Conservation (phyloP, 2,888 invertebrate genomes). For the Drosophila kanekoi region DNA sequence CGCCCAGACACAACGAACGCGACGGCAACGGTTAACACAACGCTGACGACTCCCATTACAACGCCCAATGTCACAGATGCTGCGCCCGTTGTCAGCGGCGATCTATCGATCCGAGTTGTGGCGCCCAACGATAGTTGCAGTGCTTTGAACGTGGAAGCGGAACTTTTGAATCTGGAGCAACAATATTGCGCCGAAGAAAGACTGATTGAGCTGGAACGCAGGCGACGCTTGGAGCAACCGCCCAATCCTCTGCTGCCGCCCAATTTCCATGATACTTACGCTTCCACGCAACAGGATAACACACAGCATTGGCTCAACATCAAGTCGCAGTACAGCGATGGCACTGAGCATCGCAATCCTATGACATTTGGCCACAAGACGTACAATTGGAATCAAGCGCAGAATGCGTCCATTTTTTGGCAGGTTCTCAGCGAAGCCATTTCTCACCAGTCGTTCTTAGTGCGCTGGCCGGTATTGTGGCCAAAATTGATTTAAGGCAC, state of each 20-base stretch:
- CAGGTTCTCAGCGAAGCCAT: conserved; percentile 72
- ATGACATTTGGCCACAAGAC: conserved; percentile 22
- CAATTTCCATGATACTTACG: conserved; percentile 34
- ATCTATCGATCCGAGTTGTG: conserved; percentile 1
- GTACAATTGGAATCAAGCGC: conserved; percentile 34
- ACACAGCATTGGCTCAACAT: conserved; percentile 77
- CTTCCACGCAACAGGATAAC: conserved; percentile 37
- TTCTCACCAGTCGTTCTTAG: conserved; percentile 67
- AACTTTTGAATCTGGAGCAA: conserved; percentile 78
- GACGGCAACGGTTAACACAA: conserved; percentile 26
- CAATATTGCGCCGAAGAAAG: conserved; percentile 78
- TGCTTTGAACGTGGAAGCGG: conserved; percentile 80
- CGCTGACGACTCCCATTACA: conserved; percentile 27
- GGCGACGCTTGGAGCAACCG: conserved; percentile 48
- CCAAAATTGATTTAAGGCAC: conserved; percentile 53
- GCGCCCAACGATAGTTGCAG: conserved; percentile 54
- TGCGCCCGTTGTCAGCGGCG: conserved; percentile 18
- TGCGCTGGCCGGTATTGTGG: conserved; percentile 62
- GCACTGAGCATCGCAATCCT: conserved; percentile 21
- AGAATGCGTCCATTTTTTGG: conserved; percentile 73
- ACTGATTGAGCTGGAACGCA: conserved; percentile 60
- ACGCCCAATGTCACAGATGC: conserved; percentile 41
- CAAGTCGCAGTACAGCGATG: conserved; percentile 79
- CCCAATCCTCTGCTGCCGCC: conserved; percentile 49
- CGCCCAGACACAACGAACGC: conserved; percentile 23